Evolutionary conservation across 2,888 invertebrate species (phyloP).

Genomic region (Drosophila kuntzei): DNA sequence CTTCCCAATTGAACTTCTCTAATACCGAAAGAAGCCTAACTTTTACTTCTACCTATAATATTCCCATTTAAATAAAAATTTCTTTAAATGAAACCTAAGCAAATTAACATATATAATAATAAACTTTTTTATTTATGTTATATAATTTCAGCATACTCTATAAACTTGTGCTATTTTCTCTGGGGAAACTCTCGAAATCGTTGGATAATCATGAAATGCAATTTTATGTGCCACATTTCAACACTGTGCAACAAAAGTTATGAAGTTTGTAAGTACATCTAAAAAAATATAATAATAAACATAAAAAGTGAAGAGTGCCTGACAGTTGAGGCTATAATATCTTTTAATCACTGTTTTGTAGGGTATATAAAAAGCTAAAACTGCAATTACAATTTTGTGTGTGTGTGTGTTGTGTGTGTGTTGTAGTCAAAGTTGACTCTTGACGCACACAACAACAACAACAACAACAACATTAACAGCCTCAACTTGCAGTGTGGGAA

Average conservation of each 20-base stretch:
- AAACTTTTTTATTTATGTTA: not conserved
- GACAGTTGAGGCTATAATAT: constrained; percentile 15
- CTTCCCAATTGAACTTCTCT: not conserved
- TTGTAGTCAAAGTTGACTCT: constrained; percentile 75
- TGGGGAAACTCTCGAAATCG: not conserved
- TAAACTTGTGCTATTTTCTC: not conserved
- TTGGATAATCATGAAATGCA: not conserved
- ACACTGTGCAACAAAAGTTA: constrained; percentile 19
- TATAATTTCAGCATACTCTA: constrained; percentile 1
- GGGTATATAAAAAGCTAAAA: constrained; percentile 60
- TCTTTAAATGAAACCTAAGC: no score
- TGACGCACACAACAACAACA: constrained; percentile 58
- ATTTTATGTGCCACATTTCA: not conserved
- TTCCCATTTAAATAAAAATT: no score
- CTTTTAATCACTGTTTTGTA: constrained; percentile 29
- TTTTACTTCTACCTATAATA: no score
- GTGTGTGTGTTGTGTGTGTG: no score
- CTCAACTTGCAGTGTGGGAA: constrained; percentile 63
- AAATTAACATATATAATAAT: no score
- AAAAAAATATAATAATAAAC: not conserved
- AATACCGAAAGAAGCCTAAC: not conserved
- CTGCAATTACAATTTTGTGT: constrained; percentile 56
- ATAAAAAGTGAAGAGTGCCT: not conserved
- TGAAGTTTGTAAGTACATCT: constrained; percentile 5
- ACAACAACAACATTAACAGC: not conserved